Base-by-base conservation (phyloP, 2,888 invertebrate species). In the Drosophila mulleri region DNA sequence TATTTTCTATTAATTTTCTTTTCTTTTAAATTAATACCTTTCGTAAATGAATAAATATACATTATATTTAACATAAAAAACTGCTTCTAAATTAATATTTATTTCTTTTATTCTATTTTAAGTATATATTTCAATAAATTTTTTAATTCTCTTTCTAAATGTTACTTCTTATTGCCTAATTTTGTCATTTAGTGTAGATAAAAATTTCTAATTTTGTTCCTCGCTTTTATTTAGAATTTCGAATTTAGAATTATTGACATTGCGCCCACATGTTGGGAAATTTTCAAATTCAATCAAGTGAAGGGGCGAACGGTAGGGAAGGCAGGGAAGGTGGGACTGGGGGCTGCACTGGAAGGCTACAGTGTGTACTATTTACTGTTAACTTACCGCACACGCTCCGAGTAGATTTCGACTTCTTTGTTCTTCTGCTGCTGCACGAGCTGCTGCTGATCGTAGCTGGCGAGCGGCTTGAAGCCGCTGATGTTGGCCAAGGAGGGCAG, bases 301-400 rank as follows among this genome's bases (percentile, higher is more conserved):
- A 18, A 3, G 23, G 35, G 18, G 20, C 2, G n/a, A 2, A 6
- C 4, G 7, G 2, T 1, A 2, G 29, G 14, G 9, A 18, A n/a
- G 26, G 14, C 26, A 26, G 6, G 26, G 26, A 26, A 6, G n/a
- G n/a, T n/a, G n/a, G n/a, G n/a, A n/a, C n/a, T 35, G 5, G 2
- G 20, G n/a, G 18, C 26, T 48, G 16, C 23, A 32, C 23, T 53
- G 14, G 4, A n/a, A 18, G 53, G n/a, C 2, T 23, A 9, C 3
- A 5, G 26, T 18, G n/a, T 32, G 12, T 32, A 4, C 0, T 12
- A 14, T 53, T 26, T 12, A 54, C 54, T 23, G 35, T 18, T 9
- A 3, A 57, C 96, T 95, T 92, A 97, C 97, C 97, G 95, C 92
- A 96, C 95, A 91, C 96, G 94, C 91, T 97, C 96, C 67, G 96